Conservation (phyloP, 1,140 invertebrate species). For the Solenopsis invicta region DNA sequence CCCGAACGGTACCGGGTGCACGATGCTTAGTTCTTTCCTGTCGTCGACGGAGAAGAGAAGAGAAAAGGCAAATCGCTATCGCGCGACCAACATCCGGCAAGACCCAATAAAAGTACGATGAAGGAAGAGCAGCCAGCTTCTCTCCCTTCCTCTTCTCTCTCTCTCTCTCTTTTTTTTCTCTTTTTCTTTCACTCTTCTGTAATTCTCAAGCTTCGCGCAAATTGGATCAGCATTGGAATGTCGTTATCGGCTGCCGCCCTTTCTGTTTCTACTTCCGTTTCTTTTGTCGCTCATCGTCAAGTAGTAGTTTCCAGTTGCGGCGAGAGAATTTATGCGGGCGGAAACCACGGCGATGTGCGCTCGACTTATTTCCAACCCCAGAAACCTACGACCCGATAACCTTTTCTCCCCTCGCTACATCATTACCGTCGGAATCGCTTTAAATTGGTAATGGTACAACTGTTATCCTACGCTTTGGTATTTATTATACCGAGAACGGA, state of each 20-base stretch:
- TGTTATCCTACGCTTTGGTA: neutral
- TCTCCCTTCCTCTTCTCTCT: slow-evolving; percentile 47
- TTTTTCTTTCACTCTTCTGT: slow-evolving; percentile 18
- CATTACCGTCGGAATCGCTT: slow-evolving; percentile 35
- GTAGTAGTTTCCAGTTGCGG: slow-evolving; percentile 5
- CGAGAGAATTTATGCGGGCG: slow-evolving; percentile 29
- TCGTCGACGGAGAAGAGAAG: neutral
- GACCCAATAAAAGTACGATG: slow-evolving; percentile 60
- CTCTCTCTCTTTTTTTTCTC: neutral
- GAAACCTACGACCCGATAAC: slow-evolving; percentile 30
- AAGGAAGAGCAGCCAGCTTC: slow-evolving; percentile 13
- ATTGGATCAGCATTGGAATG: slow-evolving; percentile 77
- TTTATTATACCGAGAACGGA: neutral
- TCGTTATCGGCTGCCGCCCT: slow-evolving; percentile 67
- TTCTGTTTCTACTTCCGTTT: slow-evolving; percentile 27
- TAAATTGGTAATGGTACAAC: slow-evolving; percentile 16
- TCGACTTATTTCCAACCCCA: slow-evolving; percentile 32
- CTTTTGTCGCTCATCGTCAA: slow-evolving; percentile 3
- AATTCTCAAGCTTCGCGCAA: slow-evolving; percentile 71
- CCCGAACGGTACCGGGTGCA: neutral
- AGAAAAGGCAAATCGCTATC: slow-evolving; percentile 54
- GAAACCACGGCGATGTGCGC: slow-evolving; percentile 4
- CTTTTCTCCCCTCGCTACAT: slow-evolving; percentile 10
- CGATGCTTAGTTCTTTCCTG: neutral
- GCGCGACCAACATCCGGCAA: slow-evolving; percentile 16